Base-by-base conservation (phyloP, 2,113 vertebrate genomes). In the Mesembrinibis cayennensis region DNA sequence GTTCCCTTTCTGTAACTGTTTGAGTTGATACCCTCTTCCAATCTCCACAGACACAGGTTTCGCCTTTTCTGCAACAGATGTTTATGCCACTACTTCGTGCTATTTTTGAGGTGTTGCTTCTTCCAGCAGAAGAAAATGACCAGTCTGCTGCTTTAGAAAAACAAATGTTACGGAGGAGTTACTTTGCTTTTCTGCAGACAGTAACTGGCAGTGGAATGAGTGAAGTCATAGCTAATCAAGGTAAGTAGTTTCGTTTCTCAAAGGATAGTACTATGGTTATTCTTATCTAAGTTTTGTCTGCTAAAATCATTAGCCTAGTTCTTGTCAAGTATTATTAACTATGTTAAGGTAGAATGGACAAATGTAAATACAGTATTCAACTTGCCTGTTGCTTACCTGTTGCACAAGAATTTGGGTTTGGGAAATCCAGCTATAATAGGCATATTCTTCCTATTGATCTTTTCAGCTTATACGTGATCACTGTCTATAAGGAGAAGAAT, bases 91-190 rank as follows among this genome's bases (percentile, higher is more conserved):
- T 99, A 44, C 99, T 99, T 70, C 98, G 97, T 93, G 99, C 99
- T 89, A 99, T 99, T 97, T 99, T 99, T 83, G 99, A 99, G 97
- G 99, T 99, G 27, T 87, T 99, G 97, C 98, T 98, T 3, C 98
- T 98, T 63, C 99, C 99, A n/a, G 99, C 99, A 4, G 99, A 99
- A 96, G 99, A 99, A 63, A 99, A 99, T 17, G 99, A 99, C 96
- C 99, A 99, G 94, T 99, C 99, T 56, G 99, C 99, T 9, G 99
- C 99, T 27, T 97, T 99, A 92, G 99, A 99, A 97, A 99, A 99
- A 73, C 99, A 99, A 82, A 99, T 99, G 99, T 92, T 99, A 95
- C 93, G 99, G 62, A 98, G 99, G 82, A 99, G 99, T 97, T 99
- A 99, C 98, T 99, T 99, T 96, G 98, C 98, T 95, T 99, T 99